Conservation (phyloP, 2,888 invertebrate genomes). For the Drosophila mettleri region DNA sequence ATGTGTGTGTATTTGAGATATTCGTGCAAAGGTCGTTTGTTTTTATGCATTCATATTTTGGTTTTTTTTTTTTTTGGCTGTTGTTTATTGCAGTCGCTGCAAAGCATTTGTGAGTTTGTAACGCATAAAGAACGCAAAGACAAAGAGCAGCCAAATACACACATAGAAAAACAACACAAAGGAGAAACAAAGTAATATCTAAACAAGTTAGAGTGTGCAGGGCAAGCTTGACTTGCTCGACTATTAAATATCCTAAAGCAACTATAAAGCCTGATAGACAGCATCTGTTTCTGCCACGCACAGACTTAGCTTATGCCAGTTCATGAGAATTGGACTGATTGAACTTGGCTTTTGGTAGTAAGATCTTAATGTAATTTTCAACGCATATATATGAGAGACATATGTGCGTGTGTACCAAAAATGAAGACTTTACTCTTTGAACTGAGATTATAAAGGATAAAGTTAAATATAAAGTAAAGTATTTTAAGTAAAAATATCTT, state of each 20-base stretch:
- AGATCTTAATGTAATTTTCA: neutral
- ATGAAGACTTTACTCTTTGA: neutral
- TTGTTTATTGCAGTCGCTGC: constrained; percentile 46
- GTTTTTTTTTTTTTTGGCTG: too few species aligned
- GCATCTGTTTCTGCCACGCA: too few species aligned
- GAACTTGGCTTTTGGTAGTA: neutral
- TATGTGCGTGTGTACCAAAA: neutral
- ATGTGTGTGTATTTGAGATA: constrained; percentile 27
- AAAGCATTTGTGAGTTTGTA: constrained; percentile 52
- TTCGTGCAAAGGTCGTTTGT: constrained; percentile 44
- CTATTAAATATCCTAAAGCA: neutral
- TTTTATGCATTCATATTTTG: constrained; percentile 44
- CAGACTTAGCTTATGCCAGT: too few species aligned
- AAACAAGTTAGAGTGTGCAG: constrained; percentile 3
- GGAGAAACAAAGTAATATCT: constrained; percentile 8
- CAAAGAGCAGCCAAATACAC: constrained; percentile 39
- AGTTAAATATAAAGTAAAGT: too few species aligned
- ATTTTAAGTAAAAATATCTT: too few species aligned
- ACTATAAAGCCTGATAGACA: neutral
- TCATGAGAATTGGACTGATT: neutral
- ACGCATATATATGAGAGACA: neutral
- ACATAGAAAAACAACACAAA: neutral
- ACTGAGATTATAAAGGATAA: too few species aligned
- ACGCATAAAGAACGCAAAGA: constrained; percentile 24
- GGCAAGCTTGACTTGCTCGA: neutral